Evolutionary conservation across 2,113 vertebrate genomes (phyloP).

Genomic region (human (Homo sapiens)): DNA sequence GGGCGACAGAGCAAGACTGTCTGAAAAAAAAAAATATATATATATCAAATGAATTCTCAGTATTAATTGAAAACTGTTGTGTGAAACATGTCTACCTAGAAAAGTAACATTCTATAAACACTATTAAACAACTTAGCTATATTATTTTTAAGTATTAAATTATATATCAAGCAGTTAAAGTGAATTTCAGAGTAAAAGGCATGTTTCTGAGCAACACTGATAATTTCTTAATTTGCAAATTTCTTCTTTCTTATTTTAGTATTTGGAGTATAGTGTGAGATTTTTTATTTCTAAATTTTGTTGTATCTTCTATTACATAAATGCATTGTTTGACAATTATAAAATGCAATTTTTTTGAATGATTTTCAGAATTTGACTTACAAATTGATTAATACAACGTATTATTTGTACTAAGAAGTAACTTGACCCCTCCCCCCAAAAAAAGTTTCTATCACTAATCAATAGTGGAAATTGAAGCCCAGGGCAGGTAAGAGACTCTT

Average conservation of each 20-base stretch:
- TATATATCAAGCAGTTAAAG: slow-evolving; percentile 35
- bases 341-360: neutral
- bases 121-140: slow-evolving; percentile 43
- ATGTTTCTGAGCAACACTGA: slow-evolving; percentile 23
- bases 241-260: neutral
- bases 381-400: neutral
- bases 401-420: slow-evolving; percentile 17
- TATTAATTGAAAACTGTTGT: slow-evolving; percentile 59
- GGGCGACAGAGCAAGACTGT: too few species aligned
- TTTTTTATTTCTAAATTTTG: slow-evolving; percentile 9
- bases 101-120: slow-evolving; percentile 61
- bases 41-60: slow-evolving; percentile 30
- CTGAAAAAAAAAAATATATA: too few species aligned
- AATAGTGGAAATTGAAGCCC: neutral
- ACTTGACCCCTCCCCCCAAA: neutral
- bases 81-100: slow-evolving; percentile 70
- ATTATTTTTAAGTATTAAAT: slow-evolving; percentile 36
- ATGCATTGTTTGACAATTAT: slow-evolving; percentile 5
- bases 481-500: neutral
- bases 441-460: neutral
- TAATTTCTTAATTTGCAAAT: slow-evolving; percentile 40
- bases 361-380: slow-evolving; percentile 52
- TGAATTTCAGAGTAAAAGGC: slow-evolving; percentile 51
- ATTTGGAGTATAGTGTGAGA: slow-evolving; percentile 12
- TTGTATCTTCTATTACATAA: neutral